Conservation (phyloP, 2,113 vertebrate species). For the Siniperca knerii region DNA sequence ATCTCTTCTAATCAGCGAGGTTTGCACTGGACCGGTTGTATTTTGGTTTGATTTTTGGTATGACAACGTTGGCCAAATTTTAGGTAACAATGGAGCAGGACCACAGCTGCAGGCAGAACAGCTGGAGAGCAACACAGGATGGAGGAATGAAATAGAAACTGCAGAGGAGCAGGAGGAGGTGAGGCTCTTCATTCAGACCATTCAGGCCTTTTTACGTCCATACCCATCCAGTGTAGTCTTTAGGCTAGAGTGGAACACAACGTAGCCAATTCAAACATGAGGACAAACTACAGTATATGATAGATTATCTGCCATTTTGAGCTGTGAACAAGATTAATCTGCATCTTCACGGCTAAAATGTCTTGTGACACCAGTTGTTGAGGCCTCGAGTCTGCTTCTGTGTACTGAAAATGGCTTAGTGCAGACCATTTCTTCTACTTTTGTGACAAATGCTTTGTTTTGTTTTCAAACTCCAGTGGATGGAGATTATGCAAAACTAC, state of each 20-base stretch:
- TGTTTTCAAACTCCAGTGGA: no score
- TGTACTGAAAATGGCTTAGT: neutral
- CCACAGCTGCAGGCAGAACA: conserved; percentile 6
- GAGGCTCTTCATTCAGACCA: neutral
- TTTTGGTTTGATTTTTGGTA: neutral
- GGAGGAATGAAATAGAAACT: neutral
- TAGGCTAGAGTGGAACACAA: no score
- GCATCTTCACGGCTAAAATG: neutral
- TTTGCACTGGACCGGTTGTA: neutral
- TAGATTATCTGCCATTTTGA: neutral
- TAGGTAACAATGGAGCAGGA: neutral
- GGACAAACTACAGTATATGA: neutral
- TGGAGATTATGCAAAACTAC: no score
- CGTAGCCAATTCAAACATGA: no score
- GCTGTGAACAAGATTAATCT: neutral
- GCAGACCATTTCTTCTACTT: neutral
- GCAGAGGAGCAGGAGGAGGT: conserved; percentile 4
- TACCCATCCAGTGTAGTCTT: no score
- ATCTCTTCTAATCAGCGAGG: no score
- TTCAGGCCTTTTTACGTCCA: no score
- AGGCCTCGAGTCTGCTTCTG: neutral
- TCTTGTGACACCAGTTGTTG: neutral
- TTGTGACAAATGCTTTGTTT: neutral
- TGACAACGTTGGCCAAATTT: neutral
- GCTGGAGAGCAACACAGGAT: neutral